Conservation (phyloP, 2,888 invertebrate species). For the Epirrhoe alternata region DNA sequence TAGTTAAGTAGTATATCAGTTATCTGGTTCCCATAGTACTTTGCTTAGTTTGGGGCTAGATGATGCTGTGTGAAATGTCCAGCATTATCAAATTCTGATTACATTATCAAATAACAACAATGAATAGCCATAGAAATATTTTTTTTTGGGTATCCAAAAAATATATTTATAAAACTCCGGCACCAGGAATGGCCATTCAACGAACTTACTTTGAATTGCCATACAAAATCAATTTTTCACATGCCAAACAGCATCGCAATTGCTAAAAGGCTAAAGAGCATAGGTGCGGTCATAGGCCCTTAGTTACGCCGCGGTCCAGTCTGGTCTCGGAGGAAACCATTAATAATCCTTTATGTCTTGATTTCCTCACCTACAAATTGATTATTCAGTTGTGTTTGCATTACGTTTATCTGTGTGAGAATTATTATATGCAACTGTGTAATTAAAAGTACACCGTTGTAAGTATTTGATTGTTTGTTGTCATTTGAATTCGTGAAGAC, state of each 20-base stretch:
- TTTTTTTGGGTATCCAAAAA: no score
- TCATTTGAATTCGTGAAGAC: no score
- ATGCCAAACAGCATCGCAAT: slow-evolving; percentile 6
- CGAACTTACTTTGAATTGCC: slow-evolving; percentile 2
- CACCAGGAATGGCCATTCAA: background rate
- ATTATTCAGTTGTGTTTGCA: slow-evolving; percentile 6
- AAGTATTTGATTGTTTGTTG: no score
- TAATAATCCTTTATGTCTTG: slow-evolving; percentile 23
- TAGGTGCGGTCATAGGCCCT: slow-evolving; percentile 20
- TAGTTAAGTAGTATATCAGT: no score
- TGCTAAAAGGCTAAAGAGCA: slow-evolving; percentile 16
- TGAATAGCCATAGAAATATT: no score
- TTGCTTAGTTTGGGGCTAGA: no score
- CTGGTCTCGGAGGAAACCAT: slow-evolving; percentile 25
- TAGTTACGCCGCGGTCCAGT: slow-evolving; percentile 14
- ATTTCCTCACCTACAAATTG: slow-evolving; percentile 22
- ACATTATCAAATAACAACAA: no score
- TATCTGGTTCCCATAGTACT: no score
- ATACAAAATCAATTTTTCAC: slow-evolving; percentile 9
- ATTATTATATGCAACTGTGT: background rate
- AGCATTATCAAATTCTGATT: no score
- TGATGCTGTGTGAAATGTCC: no score
- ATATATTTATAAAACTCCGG: no score
- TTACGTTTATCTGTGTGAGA: background rate
- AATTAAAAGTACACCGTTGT: no score